Conservation (phyloP, 2,888 invertebrate species). For the Timema podura region DNA sequence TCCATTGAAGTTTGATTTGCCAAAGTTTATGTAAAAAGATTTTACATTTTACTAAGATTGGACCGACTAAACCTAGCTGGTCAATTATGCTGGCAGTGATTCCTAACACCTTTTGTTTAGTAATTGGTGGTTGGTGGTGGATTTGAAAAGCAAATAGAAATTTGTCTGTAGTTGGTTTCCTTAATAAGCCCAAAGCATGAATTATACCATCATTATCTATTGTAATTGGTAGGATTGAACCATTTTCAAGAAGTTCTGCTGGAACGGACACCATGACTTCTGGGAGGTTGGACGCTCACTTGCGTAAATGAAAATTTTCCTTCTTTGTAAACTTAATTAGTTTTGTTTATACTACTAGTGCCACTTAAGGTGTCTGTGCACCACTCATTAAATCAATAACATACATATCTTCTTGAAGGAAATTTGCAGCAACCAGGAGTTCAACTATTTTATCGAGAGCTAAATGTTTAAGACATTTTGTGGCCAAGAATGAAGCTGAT, state of each 20-base stretch:
- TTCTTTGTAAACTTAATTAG: background rate
- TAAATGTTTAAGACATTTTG: background rate
- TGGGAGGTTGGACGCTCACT: background rate
- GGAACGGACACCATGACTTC: background rate
- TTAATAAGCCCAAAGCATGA: no score
- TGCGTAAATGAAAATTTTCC: background rate
- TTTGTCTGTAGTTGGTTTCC: no score
- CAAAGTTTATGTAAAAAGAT: slow-evolving; percentile 33
- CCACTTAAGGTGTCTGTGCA: background rate
- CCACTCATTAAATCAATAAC: background rate
- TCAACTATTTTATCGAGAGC: background rate
- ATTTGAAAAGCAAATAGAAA: no score
- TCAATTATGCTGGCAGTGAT: background rate
- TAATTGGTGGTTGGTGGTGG: no score
- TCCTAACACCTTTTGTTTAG: no score
- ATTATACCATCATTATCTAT: no score
- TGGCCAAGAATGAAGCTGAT: background rate
- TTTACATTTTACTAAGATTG: slow-evolving; percentile 30
- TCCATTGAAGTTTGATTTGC: slow-evolving; percentile 35
- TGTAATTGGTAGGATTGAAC: background rate
- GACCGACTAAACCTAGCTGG: background rate
- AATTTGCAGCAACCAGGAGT: background rate
- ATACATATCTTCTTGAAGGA: background rate
- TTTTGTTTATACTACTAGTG: background rate
- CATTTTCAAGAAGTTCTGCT: background rate